Evolutionary conservation across 2,113 vertebrate species (phyloP), one percentile per base, ranked within the genome.

Genomic region (Gasterosteus nipponicus): DNA sequence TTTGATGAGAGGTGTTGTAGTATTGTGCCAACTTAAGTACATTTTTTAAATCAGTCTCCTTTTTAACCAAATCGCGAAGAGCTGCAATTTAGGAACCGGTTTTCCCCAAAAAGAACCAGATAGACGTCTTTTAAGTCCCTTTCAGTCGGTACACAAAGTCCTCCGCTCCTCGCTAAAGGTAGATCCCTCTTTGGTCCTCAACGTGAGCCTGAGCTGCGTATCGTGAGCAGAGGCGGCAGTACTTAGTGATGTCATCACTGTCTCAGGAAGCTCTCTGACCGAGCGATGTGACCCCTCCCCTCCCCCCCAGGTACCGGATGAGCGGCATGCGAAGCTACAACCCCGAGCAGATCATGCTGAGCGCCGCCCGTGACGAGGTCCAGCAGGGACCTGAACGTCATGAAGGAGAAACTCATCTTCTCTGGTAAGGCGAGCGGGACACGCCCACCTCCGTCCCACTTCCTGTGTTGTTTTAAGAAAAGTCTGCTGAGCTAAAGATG

Each of bases 381-480:
- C 80, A 99, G 96, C 91, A 93, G 95, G 53, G 98, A 99, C 0
- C 95, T 98, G 87, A 97, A 96, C 87, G 96, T 99, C 91, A 99
- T 99, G 98, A 99, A 99, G 90, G 97, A 99, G 92, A 99, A 99
- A 83, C 95, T 99, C 16, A 99, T 99, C 85, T 99, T 99, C 92
- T 96, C 97, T 54, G 98, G 98, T 99, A 87, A 58, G 86, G 12
- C 10, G 1, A 67, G n/a, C 5, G 15, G 10, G 2, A 62, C 3
- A 0, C 5, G 10, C 0, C 1, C 9, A 10, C 26, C 62, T 51
- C 44, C 35, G 2, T 16, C 59, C 0, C 41, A 33, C 18, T 39
- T 53, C 56, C 47, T 58, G 18, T 62, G 11, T 31, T 63, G 54
- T 51, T 51, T 73, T 6, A 3, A 4, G 68, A 57, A 57, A 44